A percentile compares a stretch with the other conserved stretches of the same genome.
Evolutionary conservation across 2,888 invertebrate genomes (phyloP).

Genomic region (Drosophila barbarae): DNA sequence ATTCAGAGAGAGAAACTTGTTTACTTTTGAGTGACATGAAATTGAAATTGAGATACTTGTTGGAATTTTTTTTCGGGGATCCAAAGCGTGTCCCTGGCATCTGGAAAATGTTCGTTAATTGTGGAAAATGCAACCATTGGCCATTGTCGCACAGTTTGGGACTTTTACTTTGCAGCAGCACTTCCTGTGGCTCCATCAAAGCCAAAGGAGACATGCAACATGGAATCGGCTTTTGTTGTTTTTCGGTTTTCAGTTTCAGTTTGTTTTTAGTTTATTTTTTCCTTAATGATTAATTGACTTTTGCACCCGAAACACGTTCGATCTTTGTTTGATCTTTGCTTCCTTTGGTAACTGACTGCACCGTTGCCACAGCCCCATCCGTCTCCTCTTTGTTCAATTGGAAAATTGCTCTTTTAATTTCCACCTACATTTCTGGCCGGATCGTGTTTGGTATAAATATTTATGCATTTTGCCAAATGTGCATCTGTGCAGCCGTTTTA

Average conservation of each 20-base stretch:
- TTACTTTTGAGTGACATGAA: background rate
- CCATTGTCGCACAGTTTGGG: constrained; percentile 54
- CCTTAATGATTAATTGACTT: constrained; percentile 72
- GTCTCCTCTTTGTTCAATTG: constrained; percentile 33
- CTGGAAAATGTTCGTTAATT: constrained; percentile 64
- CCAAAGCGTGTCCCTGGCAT: constrained; percentile 49
- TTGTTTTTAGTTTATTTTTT: constrained; percentile 39
- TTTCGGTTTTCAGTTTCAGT: constrained; percentile 8
- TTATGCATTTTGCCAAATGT: constrained; percentile 65
- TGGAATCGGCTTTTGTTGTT: constrained; percentile 61
- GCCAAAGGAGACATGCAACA: constrained; percentile 45
- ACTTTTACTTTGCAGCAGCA: constrained; percentile 61
- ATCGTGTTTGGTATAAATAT: constrained; percentile 48
- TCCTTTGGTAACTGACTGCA: constrained; percentile 16
- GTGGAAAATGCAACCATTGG: constrained; percentile 53
- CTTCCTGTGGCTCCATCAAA: constrained; percentile 53
- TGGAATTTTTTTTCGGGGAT: constrained; percentile 52
- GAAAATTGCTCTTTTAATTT: constrained; percentile 70
- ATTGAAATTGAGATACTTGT: constrained; percentile 46
- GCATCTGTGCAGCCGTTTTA: constrained; percentile 23
- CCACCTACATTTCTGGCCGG: constrained; percentile 47
- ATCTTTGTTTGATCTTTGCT: constrained; percentile 56
- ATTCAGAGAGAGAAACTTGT: constrained; percentile 8
- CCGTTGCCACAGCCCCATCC: constrained; percentile 2
- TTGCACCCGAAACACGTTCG: constrained; percentile 69